phyloP scores from a whole-genome alignment of 2,113 vertebrate genomes.

The Ovis canadensis region DNA sequence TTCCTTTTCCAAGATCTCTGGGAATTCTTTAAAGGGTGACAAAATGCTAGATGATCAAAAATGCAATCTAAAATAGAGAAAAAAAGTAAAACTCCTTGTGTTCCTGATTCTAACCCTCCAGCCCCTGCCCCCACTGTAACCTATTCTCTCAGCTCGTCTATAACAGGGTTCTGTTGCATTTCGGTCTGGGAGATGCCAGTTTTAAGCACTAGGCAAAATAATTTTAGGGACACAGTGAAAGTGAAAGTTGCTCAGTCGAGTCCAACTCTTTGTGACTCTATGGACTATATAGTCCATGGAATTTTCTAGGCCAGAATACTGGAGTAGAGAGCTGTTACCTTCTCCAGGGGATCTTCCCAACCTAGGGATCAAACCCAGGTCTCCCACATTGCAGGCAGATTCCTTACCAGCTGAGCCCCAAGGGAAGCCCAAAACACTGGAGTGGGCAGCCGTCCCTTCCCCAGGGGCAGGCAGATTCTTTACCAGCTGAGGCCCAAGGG shows the following conservation, averaged over 20 bases:
- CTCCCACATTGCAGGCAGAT: neutral
- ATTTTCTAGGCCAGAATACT: neutral
- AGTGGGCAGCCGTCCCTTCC: too few relatives aligned
- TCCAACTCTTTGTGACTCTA: neutral
- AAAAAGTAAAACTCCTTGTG: neutral
- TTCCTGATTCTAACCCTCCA: neutral
- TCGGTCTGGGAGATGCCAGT: neutral
- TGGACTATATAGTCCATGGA: neutral
- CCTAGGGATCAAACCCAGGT: neutral
- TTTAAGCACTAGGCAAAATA: neutral
- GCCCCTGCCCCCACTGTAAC: accelerated
- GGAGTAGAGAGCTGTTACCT: neutral
- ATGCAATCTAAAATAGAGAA: neutral
- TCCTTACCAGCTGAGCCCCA: neutral
- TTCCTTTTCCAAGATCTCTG: neutral
- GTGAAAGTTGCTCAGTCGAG: neutral
- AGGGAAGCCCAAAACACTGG: too few relatives aligned
- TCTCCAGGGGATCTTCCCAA: neutral
- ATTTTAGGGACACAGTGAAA: neutral
- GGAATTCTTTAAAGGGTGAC: neutral
- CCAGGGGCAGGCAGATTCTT: too few relatives aligned
- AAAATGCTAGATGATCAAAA: neutral
- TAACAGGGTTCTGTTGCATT: neutral
- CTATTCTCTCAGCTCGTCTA: neutral
- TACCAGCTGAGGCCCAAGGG: neutral